Evolutionary conservation across 92 coral and sea anemone species (phyloP), one percentile per base, ranked within the genome.

Genomic region (Anthopleura xanthogrammica): DNA sequence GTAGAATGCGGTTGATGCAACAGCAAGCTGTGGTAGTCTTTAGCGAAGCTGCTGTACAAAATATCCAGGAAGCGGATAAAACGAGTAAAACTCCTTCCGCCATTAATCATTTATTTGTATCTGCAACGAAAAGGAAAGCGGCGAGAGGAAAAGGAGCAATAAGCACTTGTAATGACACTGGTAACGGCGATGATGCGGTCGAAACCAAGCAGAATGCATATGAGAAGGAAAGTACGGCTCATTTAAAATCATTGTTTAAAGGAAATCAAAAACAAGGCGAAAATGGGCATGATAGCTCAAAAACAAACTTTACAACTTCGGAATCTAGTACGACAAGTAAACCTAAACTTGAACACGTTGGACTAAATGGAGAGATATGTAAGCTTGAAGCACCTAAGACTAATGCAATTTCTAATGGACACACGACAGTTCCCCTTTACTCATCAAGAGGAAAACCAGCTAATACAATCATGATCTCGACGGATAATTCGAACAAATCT

Each of bases 1-100:
- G 94, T 8, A 84, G 94, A 78, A 96, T 95, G 91, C 89, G 99
- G 78, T 95, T 94, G 75, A 88, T 94, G 97, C 99, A 96, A 64
- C 99, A 96, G 57, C 94, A 96, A 73, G 98, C 98, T 19, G 99
- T 96, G 5, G 99, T 96, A 2, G 97, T 96, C 43, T 96, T 96
- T 76, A 90, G 96, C 65, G 98, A 96, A 79, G 94, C 95, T 5
- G 80, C 94, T 7, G 91, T 93, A 48, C 91, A 92, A 76, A 93
- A 96, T 70, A 94, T 95, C n/a, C 94, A 96, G 86, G 99, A 96
- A 17, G 91, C 93, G 2, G 98, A 94, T 36, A 94, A 94, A 42
- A 94, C 85, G 48, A 92, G 87, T 0, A 91, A 86, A 20, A 78
- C 92, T 36, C 93, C 98, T 68, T 79, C 98, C 1, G 99, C 99